Evolutionary conservation across 2,113 vertebrate species (phyloP).

Genomic region (Pipa parva): DNA sequence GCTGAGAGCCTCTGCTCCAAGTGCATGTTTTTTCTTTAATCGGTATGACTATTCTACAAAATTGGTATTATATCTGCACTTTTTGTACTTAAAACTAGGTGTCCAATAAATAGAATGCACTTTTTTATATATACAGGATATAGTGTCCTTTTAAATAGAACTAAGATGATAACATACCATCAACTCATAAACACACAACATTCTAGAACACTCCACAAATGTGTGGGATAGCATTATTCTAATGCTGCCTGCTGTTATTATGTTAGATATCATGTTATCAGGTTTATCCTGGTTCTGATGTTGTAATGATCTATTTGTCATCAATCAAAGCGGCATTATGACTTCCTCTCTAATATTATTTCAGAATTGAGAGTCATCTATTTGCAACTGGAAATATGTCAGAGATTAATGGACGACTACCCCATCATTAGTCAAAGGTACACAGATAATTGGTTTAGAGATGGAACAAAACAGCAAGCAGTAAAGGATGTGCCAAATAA

Average conservation of each 20-base stretch:
- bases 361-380: constrained; percentile 33
- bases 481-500: constrained; percentile 7
- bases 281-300: constrained; percentile 17
- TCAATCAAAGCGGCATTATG: constrained; percentile 34
- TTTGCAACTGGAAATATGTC: constrained; percentile 40
- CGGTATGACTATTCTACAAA: too few relatives aligned
- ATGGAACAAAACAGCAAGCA: constrained; percentile 29
- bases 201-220: neutral
- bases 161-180: neutral
- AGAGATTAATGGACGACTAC: constrained; percentile 36
- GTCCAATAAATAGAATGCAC: too few relatives aligned
- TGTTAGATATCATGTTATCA: constrained; percentile 20
- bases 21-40: too few relatives aligned
- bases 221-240: constrained; percentile 3
- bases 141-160: too few relatives aligned
- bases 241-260: constrained; percentile 9
- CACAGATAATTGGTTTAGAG: constrained; percentile 43
- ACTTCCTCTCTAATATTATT: constrained; percentile 42
- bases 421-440: constrained; percentile 36
- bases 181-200: neutral
- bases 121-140: too few relatives aligned
- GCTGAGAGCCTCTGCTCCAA: too few relatives aligned
- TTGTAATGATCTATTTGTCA: constrained; percentile 35
- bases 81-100: too few relatives aligned
- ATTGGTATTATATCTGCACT: too few relatives aligned